These are phyloP conservation scores for Diglossa brunneiventris DNA, from an alignment of 2,113 vertebrate genomes.

Conservation along the genomic window DNA sequence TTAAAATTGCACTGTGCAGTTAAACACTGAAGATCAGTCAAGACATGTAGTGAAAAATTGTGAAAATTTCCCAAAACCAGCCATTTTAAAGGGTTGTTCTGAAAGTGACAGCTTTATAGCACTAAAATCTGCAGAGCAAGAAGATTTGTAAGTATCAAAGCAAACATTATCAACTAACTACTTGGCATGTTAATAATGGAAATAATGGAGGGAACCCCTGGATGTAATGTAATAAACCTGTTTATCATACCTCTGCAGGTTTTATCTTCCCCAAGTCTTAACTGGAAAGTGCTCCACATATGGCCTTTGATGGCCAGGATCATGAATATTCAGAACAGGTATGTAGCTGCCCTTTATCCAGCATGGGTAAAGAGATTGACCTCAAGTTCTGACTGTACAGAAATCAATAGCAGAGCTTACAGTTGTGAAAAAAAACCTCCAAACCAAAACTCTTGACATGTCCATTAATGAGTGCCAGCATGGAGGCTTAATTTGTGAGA, in stretches of 20 bases:
- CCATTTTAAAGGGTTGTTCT: neutral
- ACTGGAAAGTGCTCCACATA: neutral
- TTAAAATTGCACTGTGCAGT: neutral
- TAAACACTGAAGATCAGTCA: constrained; percentile 4
- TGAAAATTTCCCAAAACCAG: neutral
- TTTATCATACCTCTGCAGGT: neutral
- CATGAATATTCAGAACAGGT: neutral
- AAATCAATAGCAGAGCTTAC: neutral
- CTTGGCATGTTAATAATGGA: neutral
- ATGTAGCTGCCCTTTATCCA: neutral
- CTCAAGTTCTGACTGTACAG: neutral
- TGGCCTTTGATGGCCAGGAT: neutral
- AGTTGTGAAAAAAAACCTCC: neutral
- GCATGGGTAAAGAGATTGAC: neutral
- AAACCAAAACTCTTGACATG: neutral
- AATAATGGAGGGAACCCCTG: neutral
- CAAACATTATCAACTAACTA: neutral
- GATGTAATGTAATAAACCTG: neutral
- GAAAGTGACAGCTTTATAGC: neutral
- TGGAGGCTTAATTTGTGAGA: neutral
- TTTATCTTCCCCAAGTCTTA: neutral
- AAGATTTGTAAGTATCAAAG: neutral
- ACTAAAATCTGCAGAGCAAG: neutral
- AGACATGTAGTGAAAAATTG: neutral
- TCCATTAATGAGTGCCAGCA: neutral